Conservation (phyloP, 2,888 invertebrate species). For the Galerucella calmariensis region DNA sequence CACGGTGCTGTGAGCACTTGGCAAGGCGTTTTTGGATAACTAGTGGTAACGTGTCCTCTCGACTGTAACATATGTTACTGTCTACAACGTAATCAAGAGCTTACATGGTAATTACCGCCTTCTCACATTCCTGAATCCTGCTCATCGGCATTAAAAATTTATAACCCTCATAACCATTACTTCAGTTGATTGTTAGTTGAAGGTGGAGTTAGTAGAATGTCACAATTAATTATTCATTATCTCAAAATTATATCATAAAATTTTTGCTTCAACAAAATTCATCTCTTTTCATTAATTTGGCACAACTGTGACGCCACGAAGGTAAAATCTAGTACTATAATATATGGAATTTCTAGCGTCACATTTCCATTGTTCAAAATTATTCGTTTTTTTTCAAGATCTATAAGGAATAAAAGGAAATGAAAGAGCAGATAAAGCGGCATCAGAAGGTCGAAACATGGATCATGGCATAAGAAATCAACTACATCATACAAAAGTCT, state of each 20-base stretch:
- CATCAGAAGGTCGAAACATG: no score
- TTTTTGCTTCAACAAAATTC: no score
- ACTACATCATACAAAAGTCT: no score
- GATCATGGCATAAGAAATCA: no score
- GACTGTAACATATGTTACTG: constrained; percentile 47
- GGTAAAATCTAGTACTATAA: no score
- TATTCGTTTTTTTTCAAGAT: no score
- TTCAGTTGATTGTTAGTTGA: not conserved
- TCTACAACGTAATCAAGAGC: constrained; percentile 46
- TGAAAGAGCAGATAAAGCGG: no score
- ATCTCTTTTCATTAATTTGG: no score
- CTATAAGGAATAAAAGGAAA: no score
- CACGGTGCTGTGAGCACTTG: constrained; percentile 6
- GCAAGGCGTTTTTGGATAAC: constrained; percentile 19
- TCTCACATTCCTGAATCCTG: not conserved
- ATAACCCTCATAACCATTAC: not conserved
- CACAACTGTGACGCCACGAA: no score
- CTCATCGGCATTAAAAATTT: not conserved
- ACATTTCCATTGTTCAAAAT: no score
- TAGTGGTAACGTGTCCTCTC: constrained; percentile 42
- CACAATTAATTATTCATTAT: not conserved
- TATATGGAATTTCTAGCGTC: no score
- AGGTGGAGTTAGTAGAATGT: not conserved
- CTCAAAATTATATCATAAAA: not conserved
- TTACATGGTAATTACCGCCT: constrained; percentile 45